phyloP scores from a whole-genome alignment of 2,113 vertebrate species.

The Phodopus roborovskii region DNA sequence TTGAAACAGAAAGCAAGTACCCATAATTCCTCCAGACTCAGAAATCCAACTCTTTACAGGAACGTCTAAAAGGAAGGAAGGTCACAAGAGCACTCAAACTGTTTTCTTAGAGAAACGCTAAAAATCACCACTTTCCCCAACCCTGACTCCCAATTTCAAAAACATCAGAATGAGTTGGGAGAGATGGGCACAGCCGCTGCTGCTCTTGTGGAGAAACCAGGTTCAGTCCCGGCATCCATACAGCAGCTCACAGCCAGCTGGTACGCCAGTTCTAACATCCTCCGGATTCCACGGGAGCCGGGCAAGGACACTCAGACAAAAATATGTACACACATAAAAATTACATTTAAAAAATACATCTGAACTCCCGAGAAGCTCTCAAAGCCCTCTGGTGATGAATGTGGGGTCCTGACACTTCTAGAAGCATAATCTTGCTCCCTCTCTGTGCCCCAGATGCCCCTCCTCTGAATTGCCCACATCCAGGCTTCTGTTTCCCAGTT shows the following conservation, averaged over 20 bases:
- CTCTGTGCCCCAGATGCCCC: slow-evolving; percentile 46
- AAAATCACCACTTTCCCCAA: slow-evolving; percentile 6
- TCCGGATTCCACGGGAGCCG: background rate
- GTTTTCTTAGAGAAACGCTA: slow-evolving; percentile 55
- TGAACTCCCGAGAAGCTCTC: background rate
- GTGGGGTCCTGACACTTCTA: slow-evolving; percentile 15
- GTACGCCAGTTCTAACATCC: background rate
- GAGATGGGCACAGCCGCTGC: background rate
- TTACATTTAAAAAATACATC: background rate
- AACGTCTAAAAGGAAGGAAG: slow-evolving; percentile 1
- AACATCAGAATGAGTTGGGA: background rate
- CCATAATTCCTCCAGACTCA: background rate
- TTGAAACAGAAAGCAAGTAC: background rate
- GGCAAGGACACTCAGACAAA: background rate
- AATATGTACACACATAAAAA: background rate
- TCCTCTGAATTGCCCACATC: slow-evolving; percentile 47
- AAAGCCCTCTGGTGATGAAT: slow-evolving; percentile 25
- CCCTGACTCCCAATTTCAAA: slow-evolving; percentile 32
- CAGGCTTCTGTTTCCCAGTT: slow-evolving; percentile 65
- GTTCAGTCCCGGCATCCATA: background rate
- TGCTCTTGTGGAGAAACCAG: background rate
- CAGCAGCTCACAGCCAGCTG: background rate
- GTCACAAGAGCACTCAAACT: slow-evolving; percentile 2
- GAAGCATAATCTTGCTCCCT: background rate
- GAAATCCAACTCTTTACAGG: background rate